Base-by-base conservation (phyloP, 2,113 vertebrate species). In the Corythornis cristatus region DNA sequence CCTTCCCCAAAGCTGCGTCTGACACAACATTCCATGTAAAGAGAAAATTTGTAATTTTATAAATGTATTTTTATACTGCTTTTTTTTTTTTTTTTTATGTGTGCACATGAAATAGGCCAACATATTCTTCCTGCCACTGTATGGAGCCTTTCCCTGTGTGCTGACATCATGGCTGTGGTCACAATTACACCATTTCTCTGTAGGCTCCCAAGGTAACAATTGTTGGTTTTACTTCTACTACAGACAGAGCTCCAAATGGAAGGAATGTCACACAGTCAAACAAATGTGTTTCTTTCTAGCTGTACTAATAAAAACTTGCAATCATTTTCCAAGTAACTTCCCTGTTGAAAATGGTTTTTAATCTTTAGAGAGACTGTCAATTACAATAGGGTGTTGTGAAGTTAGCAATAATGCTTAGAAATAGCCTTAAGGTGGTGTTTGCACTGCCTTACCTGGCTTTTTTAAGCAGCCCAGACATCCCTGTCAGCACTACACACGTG, bases 21-120 rank as follows among this genome's bases (percentile, higher is more conserved):
- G 91, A 87, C 89, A 95, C 86, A 93, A 97, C 97, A 97, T 97
- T 98, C 98, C 97, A 74, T 90, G 64, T 87, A 97, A 95, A 97
- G 92, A 95, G 40, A 14, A 94, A 88, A 85, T 92, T 82, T 97
- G 94, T 97, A 97, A 93, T 97, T 98, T 98, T 98, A 94, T 95
- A 98, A 48, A 75, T 88, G 93, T 98, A 97, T 98, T 98, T 98
- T 98, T 98, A 90, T 98, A 98, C 93, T 93, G 95, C 71, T 93
- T 96, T 97, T 97, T 37, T 37, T 96, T 97, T 97, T 37, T 37
- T 37, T 97, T 97, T 96, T 60, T 94, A 94, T 85, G 75, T 96
- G 89, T 89, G 68, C 94, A 94, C 64, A 80, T 85, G 77, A 92
- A 83, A 50, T 35, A 81, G 72, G 28, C 57, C 73, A 87, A 76